Conservation (phyloP, 2,113 vertebrate species). For the Dicaeum eximium region DNA sequence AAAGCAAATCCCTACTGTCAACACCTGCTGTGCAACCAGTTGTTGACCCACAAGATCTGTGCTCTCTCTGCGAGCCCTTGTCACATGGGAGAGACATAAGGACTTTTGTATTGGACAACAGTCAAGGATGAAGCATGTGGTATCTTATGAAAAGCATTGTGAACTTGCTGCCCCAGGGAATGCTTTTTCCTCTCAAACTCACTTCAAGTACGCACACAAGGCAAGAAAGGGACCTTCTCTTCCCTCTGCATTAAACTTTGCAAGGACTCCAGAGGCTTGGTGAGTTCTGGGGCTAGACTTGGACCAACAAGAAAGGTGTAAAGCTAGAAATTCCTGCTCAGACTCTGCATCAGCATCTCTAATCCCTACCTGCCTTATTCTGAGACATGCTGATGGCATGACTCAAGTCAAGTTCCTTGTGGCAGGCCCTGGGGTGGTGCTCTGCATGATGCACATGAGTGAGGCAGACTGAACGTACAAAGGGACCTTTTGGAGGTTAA, state of each 20-base stretch:
- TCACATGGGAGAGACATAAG: not conserved
- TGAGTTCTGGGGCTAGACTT: not conserved
- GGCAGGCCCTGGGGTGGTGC: not conserved
- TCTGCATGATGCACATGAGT: not conserved
- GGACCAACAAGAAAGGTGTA: not conserved
- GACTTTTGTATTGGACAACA: not conserved
- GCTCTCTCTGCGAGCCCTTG: not conserved
- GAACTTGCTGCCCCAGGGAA: not conserved
- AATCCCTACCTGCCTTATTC: not conserved
- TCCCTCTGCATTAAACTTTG: not conserved
- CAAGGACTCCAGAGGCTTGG: not conserved
- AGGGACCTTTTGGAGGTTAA: not conserved
- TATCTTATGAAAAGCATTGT: not conserved
- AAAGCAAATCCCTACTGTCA: not conserved
- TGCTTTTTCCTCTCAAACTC: not conserved
- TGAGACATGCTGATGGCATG: not conserved
- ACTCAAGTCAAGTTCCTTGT: not conserved
- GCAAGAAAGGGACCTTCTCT: not conserved
- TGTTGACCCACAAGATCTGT: not conserved
- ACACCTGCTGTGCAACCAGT: not conserved
- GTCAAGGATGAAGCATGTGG: not conserved
- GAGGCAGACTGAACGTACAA: not conserved
- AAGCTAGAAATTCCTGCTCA: not conserved
- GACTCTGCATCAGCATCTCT: not conserved
- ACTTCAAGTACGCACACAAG: not conserved